phyloP scores from a whole-genome alignment of 2,797 vertebrate genomes.

The Enteromius radiatus region DNA sequence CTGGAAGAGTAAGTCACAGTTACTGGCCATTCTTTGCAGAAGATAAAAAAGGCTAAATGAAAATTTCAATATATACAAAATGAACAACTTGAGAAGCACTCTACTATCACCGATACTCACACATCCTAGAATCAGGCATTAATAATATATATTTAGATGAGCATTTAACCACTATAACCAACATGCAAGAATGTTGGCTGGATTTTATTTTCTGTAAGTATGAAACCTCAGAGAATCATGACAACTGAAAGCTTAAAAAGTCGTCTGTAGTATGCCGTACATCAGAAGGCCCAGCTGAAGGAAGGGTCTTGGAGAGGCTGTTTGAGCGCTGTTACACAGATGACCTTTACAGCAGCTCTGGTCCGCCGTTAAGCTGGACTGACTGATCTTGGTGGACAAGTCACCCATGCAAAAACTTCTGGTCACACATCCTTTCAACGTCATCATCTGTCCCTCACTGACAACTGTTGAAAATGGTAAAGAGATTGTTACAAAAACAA shows the following conservation, averaged over 20 bases:
- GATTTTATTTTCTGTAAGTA: neutral
- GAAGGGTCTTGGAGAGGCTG: neutral
- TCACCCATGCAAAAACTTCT: slow-evolving; percentile 42
- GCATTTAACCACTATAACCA: neutral
- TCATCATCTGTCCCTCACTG: slow-evolving; percentile 21
- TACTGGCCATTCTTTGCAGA: neutral
- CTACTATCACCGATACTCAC: neutral
- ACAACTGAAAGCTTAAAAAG: neutral
- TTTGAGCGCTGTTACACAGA: slow-evolving; percentile 42
- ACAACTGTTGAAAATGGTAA: slow-evolving; percentile 29
- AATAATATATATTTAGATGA: neutral
- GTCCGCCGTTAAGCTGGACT: neutral
- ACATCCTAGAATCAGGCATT: neutral
- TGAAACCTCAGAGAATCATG: neutral
- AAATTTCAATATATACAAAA: neutral
- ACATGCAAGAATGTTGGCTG: neutral
- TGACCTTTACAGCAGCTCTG: slow-evolving; percentile 50
- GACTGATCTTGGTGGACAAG: slow-evolving; percentile 31
- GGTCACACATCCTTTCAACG: slow-evolving; percentile 55
- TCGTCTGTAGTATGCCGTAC: neutral
- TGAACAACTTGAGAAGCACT: neutral
- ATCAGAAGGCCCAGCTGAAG: slow-evolving; percentile 25
- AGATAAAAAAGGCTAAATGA: neutral
- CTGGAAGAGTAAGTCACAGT: neutral
- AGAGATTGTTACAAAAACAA: neutral